Evolutionary conservation across 2,888 invertebrate genomes (phyloP).

Genomic region (Melanostoma scalare): DNA sequence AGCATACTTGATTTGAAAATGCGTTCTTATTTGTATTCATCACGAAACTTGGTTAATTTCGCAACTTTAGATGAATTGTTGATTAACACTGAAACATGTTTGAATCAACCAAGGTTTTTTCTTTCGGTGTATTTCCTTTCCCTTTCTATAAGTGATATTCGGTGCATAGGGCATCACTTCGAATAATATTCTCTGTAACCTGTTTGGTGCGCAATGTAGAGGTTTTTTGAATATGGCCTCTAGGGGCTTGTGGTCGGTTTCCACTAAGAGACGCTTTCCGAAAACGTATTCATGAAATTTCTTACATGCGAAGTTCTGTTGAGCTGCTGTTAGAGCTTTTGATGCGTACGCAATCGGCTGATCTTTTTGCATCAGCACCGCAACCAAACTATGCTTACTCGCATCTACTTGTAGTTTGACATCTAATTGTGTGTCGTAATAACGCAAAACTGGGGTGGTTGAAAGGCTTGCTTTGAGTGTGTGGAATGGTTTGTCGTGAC

Average conservation of each 20-base stretch:
- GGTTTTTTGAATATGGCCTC: constrained; percentile 72
- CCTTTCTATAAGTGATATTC: constrained; percentile 53
- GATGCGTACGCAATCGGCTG: constrained; percentile 78
- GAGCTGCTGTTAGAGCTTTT: constrained; percentile 72
- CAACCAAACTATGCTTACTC: constrained; percentile 74
- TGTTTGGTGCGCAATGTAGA: constrained; percentile 45
- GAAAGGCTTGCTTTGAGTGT: neutral
- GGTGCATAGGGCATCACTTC: constrained; percentile 52
- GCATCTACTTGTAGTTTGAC: constrained; percentile 20
- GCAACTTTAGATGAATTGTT: no score
- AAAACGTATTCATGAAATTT: constrained; percentile 74
- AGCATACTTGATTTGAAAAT: no score
- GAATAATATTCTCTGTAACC: constrained; percentile 75
- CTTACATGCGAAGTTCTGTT: constrained; percentile 70
- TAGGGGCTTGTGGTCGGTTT: constrained; percentile 74
- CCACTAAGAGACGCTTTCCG: constrained; percentile 61
- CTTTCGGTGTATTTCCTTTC: no score
- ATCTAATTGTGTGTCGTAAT: neutral
- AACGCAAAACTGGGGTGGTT: neutral
- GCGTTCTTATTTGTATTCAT: no score
- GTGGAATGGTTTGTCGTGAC: neutral
- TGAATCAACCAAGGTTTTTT: no score
- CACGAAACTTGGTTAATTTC: no score
- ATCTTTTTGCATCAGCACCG: constrained; percentile 77
- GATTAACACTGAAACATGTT: no score